Percentiles rank a stretch among this genome's conserved stretches.
Conservation (phyloP, 1,140 invertebrate species). For the Musca vetustissima region DNA sequence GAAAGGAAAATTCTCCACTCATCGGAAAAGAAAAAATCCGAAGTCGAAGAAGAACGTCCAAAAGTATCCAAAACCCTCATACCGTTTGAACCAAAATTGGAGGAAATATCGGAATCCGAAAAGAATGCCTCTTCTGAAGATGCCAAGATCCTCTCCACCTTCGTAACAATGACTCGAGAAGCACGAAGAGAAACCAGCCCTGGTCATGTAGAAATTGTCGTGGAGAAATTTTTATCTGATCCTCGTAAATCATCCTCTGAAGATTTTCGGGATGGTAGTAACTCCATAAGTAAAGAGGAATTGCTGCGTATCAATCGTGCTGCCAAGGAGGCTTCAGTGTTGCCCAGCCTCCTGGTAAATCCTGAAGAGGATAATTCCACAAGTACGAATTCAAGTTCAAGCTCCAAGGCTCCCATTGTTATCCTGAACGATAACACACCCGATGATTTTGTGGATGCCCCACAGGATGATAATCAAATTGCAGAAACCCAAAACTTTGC, state of each 20-base stretch:
- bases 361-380: constrained; percentile 36
- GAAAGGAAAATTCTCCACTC: neutral
- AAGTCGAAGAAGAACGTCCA: constrained; percentile 16
- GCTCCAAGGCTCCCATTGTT: constrained; percentile 36
- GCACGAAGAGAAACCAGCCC: constrained; percentile 42
- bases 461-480: constrained; percentile 45
- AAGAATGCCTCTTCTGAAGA: too few species aligned
- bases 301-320: constrained; percentile 47
- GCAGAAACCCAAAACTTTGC: constrained; percentile 40
- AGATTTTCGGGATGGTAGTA: constrained; percentile 41
- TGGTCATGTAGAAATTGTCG: constrained; percentile 47
- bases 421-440: constrained; percentile 36
- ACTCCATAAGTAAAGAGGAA: constrained; percentile 43
- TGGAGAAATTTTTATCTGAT: constrained; percentile 36
- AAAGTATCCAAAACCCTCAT: neutral
- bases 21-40: constrained; percentile 33
- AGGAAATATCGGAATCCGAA: too few species aligned
- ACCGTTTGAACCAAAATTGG: constrained; percentile 13
- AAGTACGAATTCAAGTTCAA: neutral
- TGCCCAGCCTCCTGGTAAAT: constrained; percentile 44
- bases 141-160: neutral
- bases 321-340: constrained; percentile 41
- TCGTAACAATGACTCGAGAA: constrained; percentile 39
- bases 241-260: constrained; percentile 3
- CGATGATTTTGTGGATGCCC: constrained; percentile 21